Conservation (phyloP, 2,113 vertebrate species). For the Trogon melanurus region DNA sequence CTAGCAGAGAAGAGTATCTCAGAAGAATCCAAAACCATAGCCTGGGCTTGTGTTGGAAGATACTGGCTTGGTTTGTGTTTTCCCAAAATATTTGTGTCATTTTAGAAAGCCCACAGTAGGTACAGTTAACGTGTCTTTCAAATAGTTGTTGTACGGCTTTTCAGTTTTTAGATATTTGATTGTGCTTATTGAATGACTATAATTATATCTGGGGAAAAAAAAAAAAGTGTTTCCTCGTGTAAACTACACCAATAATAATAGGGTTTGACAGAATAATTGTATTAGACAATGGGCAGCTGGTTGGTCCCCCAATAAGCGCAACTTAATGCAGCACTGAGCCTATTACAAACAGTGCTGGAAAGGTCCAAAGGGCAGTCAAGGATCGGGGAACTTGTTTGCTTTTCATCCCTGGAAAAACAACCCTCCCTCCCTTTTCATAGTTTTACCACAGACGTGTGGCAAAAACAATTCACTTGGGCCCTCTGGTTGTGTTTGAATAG, state of each 20-base stretch:
- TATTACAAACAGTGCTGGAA: constrained; percentile 12
- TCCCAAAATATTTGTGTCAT: neutral
- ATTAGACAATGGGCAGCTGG: constrained; percentile 15
- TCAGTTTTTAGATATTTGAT: neutral
- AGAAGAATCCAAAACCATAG: neutral
- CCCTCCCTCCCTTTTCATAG: neutral
- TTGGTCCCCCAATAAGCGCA: neutral
- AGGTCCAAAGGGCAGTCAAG: constrained; percentile 6
- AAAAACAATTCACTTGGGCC: neutral
- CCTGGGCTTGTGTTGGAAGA: neutral
- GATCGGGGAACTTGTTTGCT: constrained; percentile 27
- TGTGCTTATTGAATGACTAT: neutral
- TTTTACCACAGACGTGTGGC: neutral
- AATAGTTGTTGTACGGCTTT: neutral
- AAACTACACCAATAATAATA: neutral
- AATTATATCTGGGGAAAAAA: neutral
- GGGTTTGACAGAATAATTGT: constrained; percentile 32
- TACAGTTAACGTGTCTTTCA: neutral
- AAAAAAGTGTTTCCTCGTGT: neutral
- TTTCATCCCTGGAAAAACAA: neutral
- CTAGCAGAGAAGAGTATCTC: neutral
- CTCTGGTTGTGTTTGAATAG: neutral
- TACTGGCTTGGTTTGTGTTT: neutral
- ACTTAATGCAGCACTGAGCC: constrained; percentile 29
- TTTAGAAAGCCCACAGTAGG: neutral